A percentile compares a stretch with the other conserved stretches of the same genome.
These are phyloP conservation scores for Dryococelus australis DNA, from an alignment of 2,888 invertebrate genomes.

Conservation along the genomic window DNA sequence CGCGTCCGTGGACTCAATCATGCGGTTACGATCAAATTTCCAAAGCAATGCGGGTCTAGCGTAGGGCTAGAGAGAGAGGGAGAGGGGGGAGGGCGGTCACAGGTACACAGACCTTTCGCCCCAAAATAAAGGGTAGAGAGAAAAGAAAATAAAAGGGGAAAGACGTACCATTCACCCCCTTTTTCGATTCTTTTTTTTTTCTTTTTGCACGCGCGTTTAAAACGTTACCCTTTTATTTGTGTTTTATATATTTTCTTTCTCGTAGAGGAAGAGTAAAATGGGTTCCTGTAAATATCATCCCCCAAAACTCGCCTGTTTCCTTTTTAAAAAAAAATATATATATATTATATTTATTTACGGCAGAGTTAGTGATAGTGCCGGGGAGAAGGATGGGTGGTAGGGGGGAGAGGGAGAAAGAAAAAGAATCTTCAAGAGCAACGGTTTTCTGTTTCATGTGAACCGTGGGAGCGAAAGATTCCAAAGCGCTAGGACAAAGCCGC, in stretches of 20 bases:
- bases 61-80: too few species aligned
- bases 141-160: slow-evolving; percentile 13
- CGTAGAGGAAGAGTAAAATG: neutral
- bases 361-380: neutral
- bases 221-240: slow-evolving; percentile 30
- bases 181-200: neutral
- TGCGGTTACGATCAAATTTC: slow-evolving; percentile 24
- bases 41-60: neutral
- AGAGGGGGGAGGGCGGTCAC: neutral
- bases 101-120: slow-evolving; percentile 16
- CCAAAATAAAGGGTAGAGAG: neutral
- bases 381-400: too few species aligned
- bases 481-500: neutral
- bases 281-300: slow-evolving; percentile 28
- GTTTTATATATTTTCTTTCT: slow-evolving; percentile 23
- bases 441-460: neutral
- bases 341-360: neutral
- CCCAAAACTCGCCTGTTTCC: neutral
- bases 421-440: neutral
- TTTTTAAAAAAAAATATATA: neutral
- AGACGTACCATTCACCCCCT: neutral
- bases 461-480: neutral
- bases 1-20: slow-evolving; percentile 12
- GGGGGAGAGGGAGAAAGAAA: neutral
- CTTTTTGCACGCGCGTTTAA: slow-evolving; percentile 16